These are phyloP conservation scores for Aleiodes leptofemur DNA, from an alignment of 2,888 invertebrate genomes.

Conservation along the genomic window DNA sequence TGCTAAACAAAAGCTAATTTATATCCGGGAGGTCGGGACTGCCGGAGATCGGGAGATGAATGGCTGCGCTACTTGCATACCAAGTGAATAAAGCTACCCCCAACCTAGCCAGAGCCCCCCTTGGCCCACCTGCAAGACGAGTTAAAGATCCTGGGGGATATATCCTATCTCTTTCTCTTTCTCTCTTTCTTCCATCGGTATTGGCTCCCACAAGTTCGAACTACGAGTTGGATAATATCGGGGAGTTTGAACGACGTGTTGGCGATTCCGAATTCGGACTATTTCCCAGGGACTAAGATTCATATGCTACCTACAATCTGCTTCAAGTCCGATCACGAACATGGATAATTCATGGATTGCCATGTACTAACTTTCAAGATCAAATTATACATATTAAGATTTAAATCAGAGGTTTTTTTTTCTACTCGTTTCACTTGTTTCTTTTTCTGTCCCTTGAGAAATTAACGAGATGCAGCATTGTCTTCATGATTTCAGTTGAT, in stretches of 20 bases:
- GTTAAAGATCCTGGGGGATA: conserved; percentile 64
- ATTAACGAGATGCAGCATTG: no score
- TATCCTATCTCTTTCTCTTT: conserved; percentile 21
- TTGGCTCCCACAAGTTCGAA: background rate
- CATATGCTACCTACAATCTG: conserved; percentile 6
- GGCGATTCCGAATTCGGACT: conserved; percentile 51
- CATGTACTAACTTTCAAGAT: conserved; percentile 20
- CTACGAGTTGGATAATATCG: conserved; percentile 29
- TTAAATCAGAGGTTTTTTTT: conserved; percentile 3
- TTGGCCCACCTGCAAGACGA: conserved; percentile 56
- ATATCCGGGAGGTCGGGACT: conserved; percentile 72
- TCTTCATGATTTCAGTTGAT: no score
- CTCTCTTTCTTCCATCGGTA: background rate
- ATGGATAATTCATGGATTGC: conserved; percentile 35
- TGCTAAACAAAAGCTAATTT: conserved; percentile 76
- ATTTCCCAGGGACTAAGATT: conserved; percentile 20
- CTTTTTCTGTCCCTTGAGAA: background rate
- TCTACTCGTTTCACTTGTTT: background rate
- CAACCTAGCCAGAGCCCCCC: conserved; percentile 33
- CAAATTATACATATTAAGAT: conserved; percentile 16
- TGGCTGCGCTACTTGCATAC: conserved; percentile 73
- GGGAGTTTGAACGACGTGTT: conserved; percentile 54
- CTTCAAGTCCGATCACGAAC: conserved; percentile 32
- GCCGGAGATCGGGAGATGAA: conserved; percentile 75
- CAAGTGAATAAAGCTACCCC: conserved; percentile 61